Evolutionary conservation across 2,888 invertebrate genomes (phyloP), one percentile per base, ranked within the genome.

Genomic region (Agrotis clavis): DNA sequence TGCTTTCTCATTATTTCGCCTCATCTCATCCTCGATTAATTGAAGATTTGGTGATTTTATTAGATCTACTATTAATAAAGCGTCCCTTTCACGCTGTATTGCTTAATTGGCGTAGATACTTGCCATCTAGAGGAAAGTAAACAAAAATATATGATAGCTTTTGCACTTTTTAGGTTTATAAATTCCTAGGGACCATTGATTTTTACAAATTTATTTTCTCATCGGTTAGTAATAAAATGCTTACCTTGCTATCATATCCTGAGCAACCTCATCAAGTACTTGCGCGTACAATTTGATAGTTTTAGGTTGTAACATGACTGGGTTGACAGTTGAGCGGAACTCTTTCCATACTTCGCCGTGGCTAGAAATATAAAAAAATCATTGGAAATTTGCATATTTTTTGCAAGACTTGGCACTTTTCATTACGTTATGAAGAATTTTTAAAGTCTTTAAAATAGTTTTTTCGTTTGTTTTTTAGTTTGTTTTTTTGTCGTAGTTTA

Each of bases 321-420:
- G 97, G 88, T 98, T 98, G 0, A 98, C 98, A 80, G 97, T 97
- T 11, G 97, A 97, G 60, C 98, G 96, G 80, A 98, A 97, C 75
- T 97, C 94, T 90, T 97, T 97, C 98, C 98, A 98, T 64, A 97
- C 97, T 81, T 98, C 97, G 0, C 98, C 98, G 86, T 98, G 98
- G 6, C 98, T 98, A 90, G 0, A 67, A 66, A 1, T 41, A 5
- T 56, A 53, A n/a, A 35, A 35, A 35, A 35, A 7, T 7, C 35
- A 35, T 35, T 35, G 6, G 0, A 0, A 30, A 30, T 30, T 4
- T 3, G 30, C 30, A 30, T 30, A 30, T 4, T 30, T 30, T 30
- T 30, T 30, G 30, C 0, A 30, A 5, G 30, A 30, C 30, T 30
- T 30, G 30, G 30, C 5, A 4, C 30, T 30, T 30, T 30, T 30